Conservation (phyloP, 2,888 invertebrate genomes). For the Cyrtodaria siliqua region DNA sequence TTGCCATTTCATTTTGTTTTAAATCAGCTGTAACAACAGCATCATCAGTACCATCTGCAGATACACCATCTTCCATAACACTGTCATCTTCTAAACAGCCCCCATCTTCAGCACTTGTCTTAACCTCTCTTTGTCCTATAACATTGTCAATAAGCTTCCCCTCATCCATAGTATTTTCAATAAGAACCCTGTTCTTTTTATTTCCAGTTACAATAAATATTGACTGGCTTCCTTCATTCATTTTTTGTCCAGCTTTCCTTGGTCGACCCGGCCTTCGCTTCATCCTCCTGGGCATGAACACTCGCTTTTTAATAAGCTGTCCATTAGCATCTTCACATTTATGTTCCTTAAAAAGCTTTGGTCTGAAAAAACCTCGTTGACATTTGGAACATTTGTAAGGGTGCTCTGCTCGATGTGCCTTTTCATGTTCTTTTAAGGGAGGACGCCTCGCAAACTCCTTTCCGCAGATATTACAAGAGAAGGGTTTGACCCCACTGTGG, state of each 20-base stretch:
- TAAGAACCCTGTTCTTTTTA: too few relatives aligned
- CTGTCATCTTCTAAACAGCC: not conserved
- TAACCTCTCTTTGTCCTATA: not conserved
- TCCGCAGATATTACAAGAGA: conserved; percentile 84
- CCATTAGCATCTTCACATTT: conserved; percentile 77
- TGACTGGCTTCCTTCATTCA: not conserved
- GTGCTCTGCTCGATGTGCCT: conserved; percentile 82
- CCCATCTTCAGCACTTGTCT: not conserved
- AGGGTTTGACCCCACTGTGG: conserved; percentile 87
- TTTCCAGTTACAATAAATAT: too few relatives aligned
- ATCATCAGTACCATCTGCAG: not conserved
- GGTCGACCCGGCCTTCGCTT: conserved; percentile 79
- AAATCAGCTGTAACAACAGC: not conserved
- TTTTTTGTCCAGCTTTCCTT: conserved; percentile 59
- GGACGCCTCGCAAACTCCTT: conserved; percentile 84
- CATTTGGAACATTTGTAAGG: conserved; percentile 81
- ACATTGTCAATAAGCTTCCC: not conserved
- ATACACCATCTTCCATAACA: not conserved
- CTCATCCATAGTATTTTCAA: too few relatives aligned
- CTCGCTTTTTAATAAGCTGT: conserved; percentile 59
- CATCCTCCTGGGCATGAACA: conserved; percentile 71
- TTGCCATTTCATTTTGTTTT: too few relatives aligned
- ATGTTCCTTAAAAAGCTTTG: conserved; percentile 81
- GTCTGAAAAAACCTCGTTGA: conserved; percentile 81
- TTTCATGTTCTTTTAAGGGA: conserved; percentile 84